Percentiles rank a stretch among this genome's conserved stretches.
These are phyloP conservation scores for Hydropotes inermis DNA, from an alignment of 2,113 vertebrate genomes.

Conservation along the genomic window DNA sequence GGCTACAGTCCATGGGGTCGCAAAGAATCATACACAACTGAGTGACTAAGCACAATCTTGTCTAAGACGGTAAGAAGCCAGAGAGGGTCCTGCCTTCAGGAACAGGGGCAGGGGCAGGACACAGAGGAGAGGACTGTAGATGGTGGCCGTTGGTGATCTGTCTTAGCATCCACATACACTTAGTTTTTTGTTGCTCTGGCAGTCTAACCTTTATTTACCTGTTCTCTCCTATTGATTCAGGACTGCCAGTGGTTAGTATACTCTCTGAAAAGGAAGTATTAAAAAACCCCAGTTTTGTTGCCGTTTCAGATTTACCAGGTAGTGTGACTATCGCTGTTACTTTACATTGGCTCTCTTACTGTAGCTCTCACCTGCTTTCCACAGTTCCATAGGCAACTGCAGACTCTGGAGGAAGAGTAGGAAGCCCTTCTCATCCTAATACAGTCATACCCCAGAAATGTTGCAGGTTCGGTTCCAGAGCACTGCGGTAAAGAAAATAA, in stretches of 20 bases:
- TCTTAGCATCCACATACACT: not conserved
- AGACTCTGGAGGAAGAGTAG: not conserved
- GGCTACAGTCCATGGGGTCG: not conserved
- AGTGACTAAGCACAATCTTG: not conserved
- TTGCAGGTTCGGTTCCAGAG: not conserved
- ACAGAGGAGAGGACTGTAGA: not conserved
- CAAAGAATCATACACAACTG: not conserved
- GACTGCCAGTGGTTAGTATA: not conserved
- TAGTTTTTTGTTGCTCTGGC: not conserved
- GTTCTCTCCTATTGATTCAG: not conserved
- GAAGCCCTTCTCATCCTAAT: not conserved
- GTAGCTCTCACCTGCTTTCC: not conserved
- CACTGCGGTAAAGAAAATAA: not conserved
- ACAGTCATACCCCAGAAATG: not conserved
- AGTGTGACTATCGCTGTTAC: not conserved
- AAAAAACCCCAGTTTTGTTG: not conserved
- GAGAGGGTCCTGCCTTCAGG: not conserved
- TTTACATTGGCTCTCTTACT: not conserved
- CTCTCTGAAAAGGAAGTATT: not conserved
- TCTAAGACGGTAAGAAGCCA: not conserved
- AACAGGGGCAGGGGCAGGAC: not conserved
- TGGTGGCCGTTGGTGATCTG: too few relatives aligned
- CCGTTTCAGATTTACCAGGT: not conserved
- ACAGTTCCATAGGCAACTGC: not conserved
- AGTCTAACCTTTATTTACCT: not conserved